Conservation (phyloP, 2,888 invertebrate genomes). For the Venusia cambrica region DNA sequence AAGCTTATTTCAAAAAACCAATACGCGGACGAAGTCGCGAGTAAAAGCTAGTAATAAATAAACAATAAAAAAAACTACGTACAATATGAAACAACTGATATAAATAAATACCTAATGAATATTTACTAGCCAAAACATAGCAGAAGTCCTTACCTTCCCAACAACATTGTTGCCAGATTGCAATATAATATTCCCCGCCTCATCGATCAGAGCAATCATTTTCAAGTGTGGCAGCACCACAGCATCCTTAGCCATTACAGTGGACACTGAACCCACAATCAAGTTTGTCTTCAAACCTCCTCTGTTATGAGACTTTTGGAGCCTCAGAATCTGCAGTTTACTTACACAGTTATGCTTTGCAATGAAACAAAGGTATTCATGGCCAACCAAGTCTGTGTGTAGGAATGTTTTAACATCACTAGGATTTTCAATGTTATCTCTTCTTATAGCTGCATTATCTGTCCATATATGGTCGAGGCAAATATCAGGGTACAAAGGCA, state of each 20-base stretch:
- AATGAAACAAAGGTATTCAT: conserved; percentile 90
- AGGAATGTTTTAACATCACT: conserved; percentile 86
- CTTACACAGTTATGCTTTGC: conserved; percentile 65
- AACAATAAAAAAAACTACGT: no score
- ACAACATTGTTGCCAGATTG: conserved; percentile 92
- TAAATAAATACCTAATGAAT: no score
- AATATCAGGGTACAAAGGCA: conserved; percentile 90
- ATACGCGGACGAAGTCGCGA: no score
- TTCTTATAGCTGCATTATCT: conserved; percentile 78
- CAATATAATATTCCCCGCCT: conserved; percentile 87
- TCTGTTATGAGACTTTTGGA: conserved; percentile 83
- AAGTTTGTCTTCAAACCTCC: conserved; percentile 80
- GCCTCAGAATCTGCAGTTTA: conserved; percentile 84
- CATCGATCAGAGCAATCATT: conserved; percentile 92
- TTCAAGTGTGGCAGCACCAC: conserved; percentile 88
- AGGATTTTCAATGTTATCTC: conserved; percentile 58
- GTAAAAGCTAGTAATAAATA: no score
- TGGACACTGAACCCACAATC: conserved; percentile 87
- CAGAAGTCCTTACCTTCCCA: conserved; percentile 86
- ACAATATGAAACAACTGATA: no score
- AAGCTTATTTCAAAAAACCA: no score
- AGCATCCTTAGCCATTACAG: conserved; percentile 91
- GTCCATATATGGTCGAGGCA: conserved; percentile 96
- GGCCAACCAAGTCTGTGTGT: conserved; percentile 92
- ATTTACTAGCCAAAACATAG: no score